Conservation (phyloP, 2,888 invertebrate genomes). For the Mesorhabditis spiculigera region DNA sequence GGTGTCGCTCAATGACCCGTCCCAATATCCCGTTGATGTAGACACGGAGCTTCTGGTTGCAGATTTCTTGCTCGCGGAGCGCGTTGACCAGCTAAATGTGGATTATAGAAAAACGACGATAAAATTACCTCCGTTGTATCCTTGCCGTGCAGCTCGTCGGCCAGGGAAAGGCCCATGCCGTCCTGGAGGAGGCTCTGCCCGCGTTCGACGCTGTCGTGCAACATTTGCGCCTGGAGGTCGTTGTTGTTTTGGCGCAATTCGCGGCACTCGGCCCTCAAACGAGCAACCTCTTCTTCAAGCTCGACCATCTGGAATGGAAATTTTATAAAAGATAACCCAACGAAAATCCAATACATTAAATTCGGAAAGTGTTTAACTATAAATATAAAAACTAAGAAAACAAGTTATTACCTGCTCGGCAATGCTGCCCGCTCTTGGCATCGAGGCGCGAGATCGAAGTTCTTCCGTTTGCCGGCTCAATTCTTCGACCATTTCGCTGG, state of each 20-base stretch:
- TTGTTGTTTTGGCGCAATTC: constrained; percentile 44
- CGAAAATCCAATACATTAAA: too few species aligned
- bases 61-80: constrained; percentile 90
- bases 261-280: constrained; percentile 40
- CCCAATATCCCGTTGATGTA: constrained; percentile 93
- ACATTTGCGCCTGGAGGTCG: constrained; percentile 51
- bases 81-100: constrained; percentile 79
- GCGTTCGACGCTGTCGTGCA: constrained; percentile 50
- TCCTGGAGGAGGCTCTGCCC: constrained; percentile 42
- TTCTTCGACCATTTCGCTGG: constrained; percentile 52
- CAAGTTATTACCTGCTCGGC: constrained; percentile 40
- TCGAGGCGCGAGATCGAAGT: constrained; percentile 21
- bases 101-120: too few species aligned
- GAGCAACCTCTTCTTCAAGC: constrained; percentile 51
- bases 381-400: neutral
- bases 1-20: constrained; percentile 92
- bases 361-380: neutral
- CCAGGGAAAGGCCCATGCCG: constrained; percentile 68
- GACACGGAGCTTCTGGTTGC: constrained; percentile 82
- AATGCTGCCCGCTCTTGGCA: constrained; percentile 40
- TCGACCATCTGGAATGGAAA: constrained; percentile 34
- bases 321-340: constrained; percentile 5
- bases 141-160: constrained; percentile 89
- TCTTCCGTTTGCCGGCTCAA: constrained; percentile 43
- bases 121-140: constrained; percentile 81